Conservation (phyloP, 53 echinoderm and acorn worm species). For the Temnopleurus reevesii region DNA sequence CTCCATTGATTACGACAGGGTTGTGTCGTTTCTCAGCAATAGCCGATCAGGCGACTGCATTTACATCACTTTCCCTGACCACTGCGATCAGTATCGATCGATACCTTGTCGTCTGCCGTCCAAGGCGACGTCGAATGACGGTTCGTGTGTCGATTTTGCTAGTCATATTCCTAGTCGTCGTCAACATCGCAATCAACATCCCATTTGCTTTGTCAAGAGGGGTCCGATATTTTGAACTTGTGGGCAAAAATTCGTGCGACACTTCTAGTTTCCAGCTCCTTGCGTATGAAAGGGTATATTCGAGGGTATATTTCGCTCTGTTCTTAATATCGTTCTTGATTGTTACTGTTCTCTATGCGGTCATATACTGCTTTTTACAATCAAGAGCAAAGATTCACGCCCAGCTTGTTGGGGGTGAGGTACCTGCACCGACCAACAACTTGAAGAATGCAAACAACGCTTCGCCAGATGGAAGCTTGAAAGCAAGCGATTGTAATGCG, state of each 20-base stretch:
- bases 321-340: background rate
- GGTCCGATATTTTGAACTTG: too few species aligned
- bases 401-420: background rate
- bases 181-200: background rate
- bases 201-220: background rate
- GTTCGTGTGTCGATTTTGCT: background rate
- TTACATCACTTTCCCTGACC: background rate
- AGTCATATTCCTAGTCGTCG: background rate
- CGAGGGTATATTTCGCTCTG: too few species aligned
- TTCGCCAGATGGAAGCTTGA: background rate
- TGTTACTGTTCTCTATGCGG: background rate
- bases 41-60: background rate
- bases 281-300: too few species aligned
- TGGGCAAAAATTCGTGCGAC: too few species aligned
- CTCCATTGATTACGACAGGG: background rate
- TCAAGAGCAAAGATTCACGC: background rate
- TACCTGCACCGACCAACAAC: background rate
- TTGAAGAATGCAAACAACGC: background rate
- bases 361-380: background rate
- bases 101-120: background rate
- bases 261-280: too few species aligned
- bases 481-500: background rate
- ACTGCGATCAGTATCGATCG: background rate
- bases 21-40: background rate
- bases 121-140: background rate